Evolutionary conservation across 1,140 invertebrate genomes (phyloP), one percentile per base, ranked within the genome.

Genomic region (Drosophila pseudoananassae): DNA sequence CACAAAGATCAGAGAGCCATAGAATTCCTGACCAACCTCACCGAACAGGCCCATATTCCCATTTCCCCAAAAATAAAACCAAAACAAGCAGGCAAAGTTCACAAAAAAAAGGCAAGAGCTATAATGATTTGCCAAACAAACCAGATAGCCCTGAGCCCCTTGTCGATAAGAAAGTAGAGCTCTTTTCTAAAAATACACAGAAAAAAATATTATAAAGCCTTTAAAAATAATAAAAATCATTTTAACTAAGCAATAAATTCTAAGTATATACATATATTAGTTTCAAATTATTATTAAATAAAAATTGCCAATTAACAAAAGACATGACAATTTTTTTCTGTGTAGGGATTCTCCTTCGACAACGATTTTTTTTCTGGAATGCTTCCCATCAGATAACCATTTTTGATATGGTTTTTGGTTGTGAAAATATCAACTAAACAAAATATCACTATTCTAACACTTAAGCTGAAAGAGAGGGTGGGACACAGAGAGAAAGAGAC

Each of bases 21-120:
- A 55, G 60, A 78, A 68, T 54, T 33, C 77, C 82, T 85, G 82
- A 85, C 82, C 82, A 77, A 59, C 82, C 82, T 75, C 81, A 85
- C 60, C 63, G 46, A 47, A 49, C 40, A 63, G 70, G 75, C 38
- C 60, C 75, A 63, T 45, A 36, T 66, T 52, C 52, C 56, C 65
- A 63, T 51, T 58, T 29, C 53, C 23, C 54, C 71, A 54, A 58
- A 78, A 70, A 40, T 55, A 31, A 51, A 51, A 76, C 53, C 43
- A 54, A 52, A 57, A 50, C 64, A 79, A 53, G 36, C 33, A 61
- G 82, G 60, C 31, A 52, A 53, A 73, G 58, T 64, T 73, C 46
- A 50, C 45, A 53, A 72, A 76, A 80, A 73, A 60, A 69, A 46
- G 14, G 59, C 38, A 61, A 54, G 51, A 56, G 52, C 53, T 56